Conservation (phyloP, 2,113 vertebrate genomes). For the Nicator chloris region DNA sequence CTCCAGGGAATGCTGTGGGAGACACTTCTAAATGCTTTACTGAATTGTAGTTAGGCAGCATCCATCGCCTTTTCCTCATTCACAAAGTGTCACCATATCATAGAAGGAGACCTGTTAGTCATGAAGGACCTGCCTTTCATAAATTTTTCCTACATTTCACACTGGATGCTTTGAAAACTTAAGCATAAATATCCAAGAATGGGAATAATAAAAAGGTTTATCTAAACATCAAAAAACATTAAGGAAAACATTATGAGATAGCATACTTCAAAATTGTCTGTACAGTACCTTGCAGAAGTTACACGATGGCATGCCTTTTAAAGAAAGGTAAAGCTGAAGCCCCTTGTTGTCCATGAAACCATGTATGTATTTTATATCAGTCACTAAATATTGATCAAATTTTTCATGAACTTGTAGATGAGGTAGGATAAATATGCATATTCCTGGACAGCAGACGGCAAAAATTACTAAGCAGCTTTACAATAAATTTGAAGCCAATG, state of each 20-base stretch:
- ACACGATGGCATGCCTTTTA: neutral
- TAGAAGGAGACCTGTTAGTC: neutral
- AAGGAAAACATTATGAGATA: neutral
- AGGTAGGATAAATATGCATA: neutral
- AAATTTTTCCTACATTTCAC: neutral
- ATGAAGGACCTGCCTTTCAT: neutral
- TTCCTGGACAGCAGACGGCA: neutral
- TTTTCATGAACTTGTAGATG: neutral
- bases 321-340: neutral
- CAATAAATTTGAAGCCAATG: constrained; percentile 8
- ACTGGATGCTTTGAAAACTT: neutral
- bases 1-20: neutral
- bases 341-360: neutral
- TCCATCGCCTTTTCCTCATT: neutral
- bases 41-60: neutral
- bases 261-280: neutral
- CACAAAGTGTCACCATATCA: neutral
- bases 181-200: neutral
- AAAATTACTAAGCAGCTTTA: neutral
- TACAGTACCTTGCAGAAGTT: neutral
- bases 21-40: neutral
- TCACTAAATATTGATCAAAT: neutral
- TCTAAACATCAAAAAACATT: neutral
- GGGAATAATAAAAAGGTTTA: neutral
- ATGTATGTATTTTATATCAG: neutral